Percentiles rank a stretch among this genome's conserved stretches.
Conservation (phyloP, 2,797 vertebrate species). For the Hypotaenidia philippensis region DNA sequence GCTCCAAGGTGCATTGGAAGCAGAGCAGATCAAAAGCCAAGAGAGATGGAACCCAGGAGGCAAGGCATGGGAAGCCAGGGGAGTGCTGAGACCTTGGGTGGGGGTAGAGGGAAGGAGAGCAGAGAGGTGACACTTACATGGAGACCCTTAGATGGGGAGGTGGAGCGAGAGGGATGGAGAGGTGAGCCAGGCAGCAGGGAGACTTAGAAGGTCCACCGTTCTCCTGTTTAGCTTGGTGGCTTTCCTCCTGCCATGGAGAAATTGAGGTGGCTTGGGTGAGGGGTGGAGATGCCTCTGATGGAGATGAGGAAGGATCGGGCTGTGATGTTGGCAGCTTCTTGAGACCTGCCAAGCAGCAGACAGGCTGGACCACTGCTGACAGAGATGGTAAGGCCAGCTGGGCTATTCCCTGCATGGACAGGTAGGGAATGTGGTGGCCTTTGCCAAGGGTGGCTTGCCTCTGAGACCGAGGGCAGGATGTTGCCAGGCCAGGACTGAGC, state of each 20-base stretch:
- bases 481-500: neutral
- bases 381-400: neutral
- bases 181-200: neutral
- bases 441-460: neutral
- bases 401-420: neutral
- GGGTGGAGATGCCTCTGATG: neutral
- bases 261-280: neutral
- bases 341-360: neutral
- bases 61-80: neutral
- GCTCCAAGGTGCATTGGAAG: neutral
- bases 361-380: neutral
- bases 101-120: neutral
- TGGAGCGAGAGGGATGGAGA: neutral
- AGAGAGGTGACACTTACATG: neutral
- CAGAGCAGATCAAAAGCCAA: neutral
- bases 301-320: neutral
- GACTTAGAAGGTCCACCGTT: neutral
- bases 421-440: neutral
- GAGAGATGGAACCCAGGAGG: neutral
- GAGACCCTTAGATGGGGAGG: neutral
- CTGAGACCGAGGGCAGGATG: fast-evolving
- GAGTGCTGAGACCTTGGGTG: neutral
- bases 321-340: neutral
- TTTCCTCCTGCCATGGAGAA: neutral
- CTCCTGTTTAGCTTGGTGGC: neutral